Base-by-base conservation (phyloP, 2,797 vertebrate genomes). In the Lepus townsendii region DNA sequence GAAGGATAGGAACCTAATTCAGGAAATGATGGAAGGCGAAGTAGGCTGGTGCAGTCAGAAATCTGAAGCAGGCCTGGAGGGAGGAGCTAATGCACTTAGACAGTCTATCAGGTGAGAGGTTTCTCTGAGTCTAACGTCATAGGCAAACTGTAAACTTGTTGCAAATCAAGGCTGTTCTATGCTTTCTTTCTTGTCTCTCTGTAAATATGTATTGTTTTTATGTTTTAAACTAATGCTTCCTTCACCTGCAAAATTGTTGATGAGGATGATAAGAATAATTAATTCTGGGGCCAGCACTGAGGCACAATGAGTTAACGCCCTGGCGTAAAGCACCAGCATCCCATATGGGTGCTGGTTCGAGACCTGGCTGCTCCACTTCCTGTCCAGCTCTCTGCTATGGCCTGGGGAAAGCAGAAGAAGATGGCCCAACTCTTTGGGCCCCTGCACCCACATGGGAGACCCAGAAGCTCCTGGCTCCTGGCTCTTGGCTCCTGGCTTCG, bases 71-170 rank as follows among this genome's bases (percentile, higher is more conserved):
- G 22, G 22, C 30, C 30, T 50, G 6, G 60, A 76, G 22, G 42
- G 14, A 38, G 17, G 27, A 11, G 19, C 32, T 32, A 30, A 27
- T 22, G 0, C 2, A 22, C 20, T 42, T 7, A 9, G 1, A 30
- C 13, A 30, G 32, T 78, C 47, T 52, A 47, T 26, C 5, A 32
- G 54, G 3, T 57, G n/a, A 69, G 63, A 42, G 32, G 62, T 65
- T 63, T 63, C 52, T 68, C n/a, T 68, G 24, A 57, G 19, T 26
- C 17, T 52, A 30, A 16, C 8, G 30, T 24, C 30, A 80, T 62
- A 3, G 10, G 32, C 52, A 50, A 50, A 27, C 27, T 3, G 16
- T 52, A 35, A 47, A 42, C 13, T 54, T 11, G 30, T n/a, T 19
- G 5, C 0, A 0, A 0, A 30, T 88, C 16, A 63, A 50, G 24